A percentile compares a stretch with the other conserved stretches of the same genome.
These are phyloP conservation scores for Perca flavescens DNA, from an alignment of 2,113 vertebrate genomes.

Conservation along the genomic window DNA sequence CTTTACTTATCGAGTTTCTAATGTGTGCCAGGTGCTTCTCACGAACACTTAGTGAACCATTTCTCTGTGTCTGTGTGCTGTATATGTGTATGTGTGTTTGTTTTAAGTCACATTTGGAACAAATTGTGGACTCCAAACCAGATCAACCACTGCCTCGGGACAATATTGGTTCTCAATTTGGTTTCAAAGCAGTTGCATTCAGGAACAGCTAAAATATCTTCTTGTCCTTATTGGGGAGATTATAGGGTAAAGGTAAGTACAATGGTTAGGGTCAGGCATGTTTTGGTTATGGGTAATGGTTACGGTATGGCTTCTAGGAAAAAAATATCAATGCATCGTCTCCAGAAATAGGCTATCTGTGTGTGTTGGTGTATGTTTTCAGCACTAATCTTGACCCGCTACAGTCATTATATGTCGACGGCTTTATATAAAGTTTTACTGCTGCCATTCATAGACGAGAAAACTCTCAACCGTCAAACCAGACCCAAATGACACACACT, in stretches of 20 bases:
- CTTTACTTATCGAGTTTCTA: conserved; percentile 87
- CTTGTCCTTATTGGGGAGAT: conserved; percentile 30
- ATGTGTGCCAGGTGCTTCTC: conserved; percentile 83
- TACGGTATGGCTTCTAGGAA: conserved; percentile 17
- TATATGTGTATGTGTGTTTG: conserved; percentile 50
- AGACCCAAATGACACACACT: conserved; percentile 49
- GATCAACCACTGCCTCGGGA: conserved; percentile 39
- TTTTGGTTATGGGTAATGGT: conserved; percentile 48
- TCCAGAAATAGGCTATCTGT: conserved; percentile 28
- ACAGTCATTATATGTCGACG: conserved; percentile 32
- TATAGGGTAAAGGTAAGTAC: conserved; percentile 44
- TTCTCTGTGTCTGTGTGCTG: conserved; percentile 38
- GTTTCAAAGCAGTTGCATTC: conserved; percentile 23
- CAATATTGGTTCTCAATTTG: conserved; percentile 34
- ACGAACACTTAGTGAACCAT: conserved; percentile 45
- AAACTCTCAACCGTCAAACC: conserved; percentile 41
- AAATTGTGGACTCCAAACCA: conserved; percentile 57
- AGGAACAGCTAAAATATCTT: conserved; percentile 25
- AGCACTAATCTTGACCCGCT: conserved; percentile 22
- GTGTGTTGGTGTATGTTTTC: conserved; percentile 26
- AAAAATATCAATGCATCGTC: conserved; percentile 1
- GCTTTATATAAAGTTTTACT: conserved; percentile 53
- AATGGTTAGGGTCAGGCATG: conserved; percentile 10
- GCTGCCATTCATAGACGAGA: conserved; percentile 47
- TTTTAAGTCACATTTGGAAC: conserved; percentile 55